These are phyloP conservation scores for Cnemophilus loriae DNA, from an alignment of 2,113 vertebrate species.

Conservation along the genomic window DNA sequence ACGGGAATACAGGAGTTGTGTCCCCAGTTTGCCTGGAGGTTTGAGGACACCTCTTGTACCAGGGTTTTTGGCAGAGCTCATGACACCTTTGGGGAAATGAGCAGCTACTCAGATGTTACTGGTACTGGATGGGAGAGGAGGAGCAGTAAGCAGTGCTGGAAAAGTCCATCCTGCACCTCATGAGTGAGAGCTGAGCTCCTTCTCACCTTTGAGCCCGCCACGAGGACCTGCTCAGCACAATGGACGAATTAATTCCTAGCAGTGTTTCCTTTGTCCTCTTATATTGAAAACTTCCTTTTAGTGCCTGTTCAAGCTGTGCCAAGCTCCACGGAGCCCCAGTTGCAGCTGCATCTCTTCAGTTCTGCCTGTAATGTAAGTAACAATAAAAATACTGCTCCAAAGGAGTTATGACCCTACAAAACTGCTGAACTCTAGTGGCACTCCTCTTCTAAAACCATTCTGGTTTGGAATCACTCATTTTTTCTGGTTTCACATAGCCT, in stretches of 20 bases:
- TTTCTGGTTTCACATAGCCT: not conserved
- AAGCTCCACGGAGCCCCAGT: accelerated
- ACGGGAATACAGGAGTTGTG: not conserved
- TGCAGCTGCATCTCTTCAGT: not conserved
- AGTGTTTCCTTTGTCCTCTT: not conserved
- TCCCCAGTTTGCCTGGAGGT: not conserved
- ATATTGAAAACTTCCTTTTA: not conserved
- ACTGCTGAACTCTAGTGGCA: not conserved
- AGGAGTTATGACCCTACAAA: not conserved
- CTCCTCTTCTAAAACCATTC: not conserved
- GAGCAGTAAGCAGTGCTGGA: not conserved
- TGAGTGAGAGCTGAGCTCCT: not conserved
- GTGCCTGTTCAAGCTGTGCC: not conserved
- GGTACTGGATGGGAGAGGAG: not conserved
- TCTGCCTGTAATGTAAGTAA: not conserved
- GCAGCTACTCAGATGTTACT: not conserved
- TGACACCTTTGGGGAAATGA: not conserved
- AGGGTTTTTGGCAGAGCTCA: not conserved
- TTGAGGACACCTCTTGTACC: not conserved
- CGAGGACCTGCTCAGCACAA: not conserved
- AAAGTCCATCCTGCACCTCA: not conserved
- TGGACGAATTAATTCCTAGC: not conserved
- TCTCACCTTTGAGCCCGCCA: accelerated
- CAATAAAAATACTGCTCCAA: not conserved
- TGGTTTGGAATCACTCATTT: not conserved